Evolutionary conservation across 2,888 invertebrate genomes (phyloP), one percentile per base, ranked within the genome.

Genomic region (Coecobrya sp.): DNA sequence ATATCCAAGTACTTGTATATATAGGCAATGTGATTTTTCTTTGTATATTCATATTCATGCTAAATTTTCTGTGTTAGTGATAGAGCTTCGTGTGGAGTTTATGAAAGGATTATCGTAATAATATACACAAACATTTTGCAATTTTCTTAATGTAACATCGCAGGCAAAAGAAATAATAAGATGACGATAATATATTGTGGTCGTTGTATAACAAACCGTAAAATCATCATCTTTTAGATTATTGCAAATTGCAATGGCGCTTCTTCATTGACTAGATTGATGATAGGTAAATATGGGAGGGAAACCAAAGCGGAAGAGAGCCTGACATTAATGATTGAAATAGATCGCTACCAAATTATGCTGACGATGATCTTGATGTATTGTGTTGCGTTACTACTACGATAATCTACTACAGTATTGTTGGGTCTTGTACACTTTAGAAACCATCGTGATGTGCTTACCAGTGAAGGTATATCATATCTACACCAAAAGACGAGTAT

Each of bases 231-330:
- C 11, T 25, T 10, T 65, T 8, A 4, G 10, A 13, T 65, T 1
- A 8, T 65, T 52, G 2, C 52, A 52, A 3, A 5, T 52, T 59
- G n/a, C n/a, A n/a, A n/a, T n/a, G n/a, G n/a, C n/a, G 59, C 59
- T n/a, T 19, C 59, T n/a, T 19, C 36, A 36, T 7, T 36, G 36
- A 36, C 36, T n/a, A 36, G 2, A 7, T 7, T 7, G 36, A 36
- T 52, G 52, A 36, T 52, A n/a, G 16, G 59, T 59, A 59, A n/a
- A 19, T 13, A 30, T 82, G 52, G 59, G 19, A 16, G 65, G 84
- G 62, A 65, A 84, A 62, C 42, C 65, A 65, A 42, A 84, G 65
- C 65, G 65, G 84, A 65, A 42, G 30, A 84, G 65, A 65, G 65
- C 65, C 62, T 84, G 84, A 42, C 84, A 84, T 45, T 25, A 16